These are phyloP conservation scores for Columba janthina DNA, from an alignment of 2,113 vertebrate genomes.

Conservation along the genomic window DNA sequence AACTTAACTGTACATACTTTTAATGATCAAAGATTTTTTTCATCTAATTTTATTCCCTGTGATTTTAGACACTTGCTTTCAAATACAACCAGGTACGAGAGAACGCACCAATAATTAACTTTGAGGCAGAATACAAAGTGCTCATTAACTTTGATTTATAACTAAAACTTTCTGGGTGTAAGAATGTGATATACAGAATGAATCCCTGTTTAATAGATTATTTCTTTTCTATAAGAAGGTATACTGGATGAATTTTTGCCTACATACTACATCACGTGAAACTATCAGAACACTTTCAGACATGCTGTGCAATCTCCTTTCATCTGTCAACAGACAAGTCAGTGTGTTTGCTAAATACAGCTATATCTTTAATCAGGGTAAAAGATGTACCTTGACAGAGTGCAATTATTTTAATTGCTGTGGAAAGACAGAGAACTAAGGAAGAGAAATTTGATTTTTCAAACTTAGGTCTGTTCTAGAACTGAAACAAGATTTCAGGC, in stretches of 20 bases:
- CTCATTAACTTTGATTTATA: conserved; percentile 9
- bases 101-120: background rate
- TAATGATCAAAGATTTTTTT: conserved; percentile 22
- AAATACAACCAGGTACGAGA: background rate
- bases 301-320: background rate
- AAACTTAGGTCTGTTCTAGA: background rate
- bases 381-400: background rate
- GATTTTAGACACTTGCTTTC: conserved; percentile 11
- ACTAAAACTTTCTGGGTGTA: background rate
- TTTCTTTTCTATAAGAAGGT: background rate
- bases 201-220: background rate
- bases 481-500: background rate
- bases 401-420: background rate
- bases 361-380: background rate
- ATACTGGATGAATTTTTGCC: background rate
- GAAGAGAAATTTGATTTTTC: background rate
- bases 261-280: background rate
- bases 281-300: background rate
- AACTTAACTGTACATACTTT: background rate
- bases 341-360: background rate
- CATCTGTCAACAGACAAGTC: background rate
- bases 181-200: background rate
- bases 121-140: background rate
- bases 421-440: background rate
- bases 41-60: background rate